These are phyloP conservation scores for Ommatoiulus sabulosus DNA, from an alignment of 2,888 invertebrate genomes.

Conservation along the genomic window DNA sequence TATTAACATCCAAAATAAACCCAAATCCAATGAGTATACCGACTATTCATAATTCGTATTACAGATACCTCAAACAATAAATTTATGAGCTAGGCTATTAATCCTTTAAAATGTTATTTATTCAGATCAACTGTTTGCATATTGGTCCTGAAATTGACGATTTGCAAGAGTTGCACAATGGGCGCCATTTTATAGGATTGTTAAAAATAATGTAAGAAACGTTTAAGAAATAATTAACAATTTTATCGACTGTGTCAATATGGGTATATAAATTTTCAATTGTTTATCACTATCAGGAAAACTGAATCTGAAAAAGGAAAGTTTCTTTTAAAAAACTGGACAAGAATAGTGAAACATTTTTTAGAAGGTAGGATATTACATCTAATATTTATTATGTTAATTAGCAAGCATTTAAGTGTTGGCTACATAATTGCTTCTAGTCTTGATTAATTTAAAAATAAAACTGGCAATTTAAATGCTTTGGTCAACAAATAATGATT, in stretches of 20 bases:
- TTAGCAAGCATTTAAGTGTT: no score
- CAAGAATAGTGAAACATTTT: neutral
- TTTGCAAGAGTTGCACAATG: conserved; percentile 41
- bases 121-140: conserved; percentile 53
- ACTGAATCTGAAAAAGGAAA: neutral
- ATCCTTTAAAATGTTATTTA: no score
- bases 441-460: no score
- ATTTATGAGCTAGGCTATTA: no score
- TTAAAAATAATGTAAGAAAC: conserved; percentile 51
- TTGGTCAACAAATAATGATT: no score
- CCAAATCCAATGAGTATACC: no score
- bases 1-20: no score
- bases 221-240: neutral
- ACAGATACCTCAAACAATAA: no score
- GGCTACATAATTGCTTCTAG: no score
- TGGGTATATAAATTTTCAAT: neutral
- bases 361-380: conserved; percentile 12
- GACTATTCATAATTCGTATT: no score
- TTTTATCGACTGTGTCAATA: neutral
- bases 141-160: neutral
- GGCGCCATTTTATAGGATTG: conserved; percentile 49
- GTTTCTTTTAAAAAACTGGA: neutral
- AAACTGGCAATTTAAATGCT: no score
- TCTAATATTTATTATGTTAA: no score
- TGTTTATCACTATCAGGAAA: conserved; percentile 18